A percentile compares a stretch with the other conserved stretches of the same genome.
These are phyloP conservation scores for Choristoneura rosaceana DNA, from an alignment of 2,888 invertebrate genomes.

Conservation along the genomic window DNA sequence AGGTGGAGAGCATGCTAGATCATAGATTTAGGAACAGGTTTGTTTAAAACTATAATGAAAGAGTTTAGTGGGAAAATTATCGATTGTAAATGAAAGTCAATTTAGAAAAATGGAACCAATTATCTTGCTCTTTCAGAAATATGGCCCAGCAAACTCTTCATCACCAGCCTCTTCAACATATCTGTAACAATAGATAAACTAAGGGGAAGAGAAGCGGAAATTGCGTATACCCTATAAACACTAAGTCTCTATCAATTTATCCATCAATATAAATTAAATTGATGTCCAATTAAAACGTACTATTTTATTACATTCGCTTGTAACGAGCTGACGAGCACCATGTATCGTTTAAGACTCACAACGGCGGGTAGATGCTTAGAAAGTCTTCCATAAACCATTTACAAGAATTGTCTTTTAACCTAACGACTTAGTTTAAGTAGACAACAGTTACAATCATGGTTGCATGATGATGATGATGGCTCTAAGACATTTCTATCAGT, in stretches of 20 bases:
- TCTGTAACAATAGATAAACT: neutral
- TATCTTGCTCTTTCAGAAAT: neutral
- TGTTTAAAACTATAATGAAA: no score
- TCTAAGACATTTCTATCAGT: no score
- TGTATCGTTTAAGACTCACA: neutral
- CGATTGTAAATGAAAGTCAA: no score
- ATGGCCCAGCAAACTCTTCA: neutral
- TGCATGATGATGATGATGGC: no score
- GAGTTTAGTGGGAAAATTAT: no score
- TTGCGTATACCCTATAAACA: neutral
- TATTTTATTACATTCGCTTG: constrained; percentile 2
- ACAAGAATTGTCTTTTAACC: neutral
- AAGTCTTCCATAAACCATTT: neutral
- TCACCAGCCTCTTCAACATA: neutral
- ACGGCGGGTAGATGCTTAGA: neutral
- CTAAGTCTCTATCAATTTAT: neutral
- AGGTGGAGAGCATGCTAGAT: neutral
- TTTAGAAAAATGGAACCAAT: neutral
- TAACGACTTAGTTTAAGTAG: no score
- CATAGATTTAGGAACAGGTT: no score
- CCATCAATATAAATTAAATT: neutral
- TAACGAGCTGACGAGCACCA: neutral
- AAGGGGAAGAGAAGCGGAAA: neutral
- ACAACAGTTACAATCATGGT: no score
- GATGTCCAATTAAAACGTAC: constrained; percentile 5